Conservation (phyloP, 2,113 vertebrate genomes). For the Manacus vitellinus region DNA sequence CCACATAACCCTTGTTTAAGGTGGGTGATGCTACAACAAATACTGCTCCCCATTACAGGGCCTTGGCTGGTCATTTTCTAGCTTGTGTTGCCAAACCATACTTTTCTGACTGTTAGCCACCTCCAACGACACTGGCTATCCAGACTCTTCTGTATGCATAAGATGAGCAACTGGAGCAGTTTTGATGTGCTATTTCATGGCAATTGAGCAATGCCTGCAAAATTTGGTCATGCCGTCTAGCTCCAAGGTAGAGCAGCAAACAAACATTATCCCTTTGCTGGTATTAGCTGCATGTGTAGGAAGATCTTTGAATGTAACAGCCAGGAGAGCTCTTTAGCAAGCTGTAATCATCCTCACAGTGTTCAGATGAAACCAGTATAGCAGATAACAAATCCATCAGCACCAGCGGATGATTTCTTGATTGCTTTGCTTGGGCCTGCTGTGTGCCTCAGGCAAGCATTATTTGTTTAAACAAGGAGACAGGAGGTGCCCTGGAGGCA, state of each 20-base stretch:
- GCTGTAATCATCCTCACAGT: neutral
- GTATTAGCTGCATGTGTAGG: neutral
- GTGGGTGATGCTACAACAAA: neutral
- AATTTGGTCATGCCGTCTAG: neutral
- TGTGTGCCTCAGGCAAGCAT: neutral
- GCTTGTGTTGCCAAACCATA: neutral
- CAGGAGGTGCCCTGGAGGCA: neutral
- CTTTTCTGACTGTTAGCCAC: neutral
- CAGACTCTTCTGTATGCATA: neutral
- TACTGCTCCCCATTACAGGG: neutral
- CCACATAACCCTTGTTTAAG: neutral
- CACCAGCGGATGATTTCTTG: neutral
- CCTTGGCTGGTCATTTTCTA: neutral
- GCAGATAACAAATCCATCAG: conserved; percentile 42
- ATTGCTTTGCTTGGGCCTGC: conserved; percentile 46
- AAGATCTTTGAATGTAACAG: neutral
- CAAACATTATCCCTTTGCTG: neutral
- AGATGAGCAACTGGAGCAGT: neutral
- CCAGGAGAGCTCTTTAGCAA: conserved; percentile 3
- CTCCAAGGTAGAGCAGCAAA: neutral
- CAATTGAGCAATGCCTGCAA: neutral
- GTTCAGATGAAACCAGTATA: neutral
- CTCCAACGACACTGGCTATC: neutral
- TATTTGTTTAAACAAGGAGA: conserved; percentile 9
- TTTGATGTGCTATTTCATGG: neutral